Conservation (phyloP, 2,113 vertebrate species). For the Heloderma charlesbogerti region DNA sequence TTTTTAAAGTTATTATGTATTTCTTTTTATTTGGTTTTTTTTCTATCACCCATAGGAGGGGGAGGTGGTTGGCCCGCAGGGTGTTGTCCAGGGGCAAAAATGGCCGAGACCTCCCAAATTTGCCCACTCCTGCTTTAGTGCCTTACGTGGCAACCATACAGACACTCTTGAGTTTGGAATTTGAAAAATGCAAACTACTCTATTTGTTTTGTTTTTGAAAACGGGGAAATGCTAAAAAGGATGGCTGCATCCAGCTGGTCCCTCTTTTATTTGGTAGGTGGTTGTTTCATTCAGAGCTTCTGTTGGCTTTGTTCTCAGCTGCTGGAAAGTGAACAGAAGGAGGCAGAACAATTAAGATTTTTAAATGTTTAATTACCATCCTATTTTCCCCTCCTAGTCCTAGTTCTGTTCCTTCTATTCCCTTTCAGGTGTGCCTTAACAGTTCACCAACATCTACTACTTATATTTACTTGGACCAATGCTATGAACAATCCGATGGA, state of each 20-base stretch:
- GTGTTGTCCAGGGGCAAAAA: too few species aligned
- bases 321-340: constrained; percentile 8
- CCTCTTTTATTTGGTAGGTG: background rate
- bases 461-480: background rate
- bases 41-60: too few species aligned
- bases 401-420: background rate
- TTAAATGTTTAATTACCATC: constrained; percentile 23
- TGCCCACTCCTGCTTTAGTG: too few species aligned
- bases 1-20: too few species aligned
- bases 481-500: background rate
- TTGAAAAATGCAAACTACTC: background rate
- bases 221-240: background rate
- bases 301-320: background rate
- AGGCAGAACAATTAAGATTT: constrained; percentile 18
- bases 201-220: background rate
- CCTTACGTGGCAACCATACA: too few species aligned
- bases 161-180: background rate
- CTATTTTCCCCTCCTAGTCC: background rate
- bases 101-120: too few species aligned
- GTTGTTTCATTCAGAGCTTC: background rate
- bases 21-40: too few species aligned
- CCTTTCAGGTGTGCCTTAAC: constrained; percentile 8
- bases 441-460: background rate
- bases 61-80: too few species aligned
- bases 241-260: background rate